Conservation (phyloP, 2,888 invertebrate genomes). For the Hetaerina titia region DNA sequence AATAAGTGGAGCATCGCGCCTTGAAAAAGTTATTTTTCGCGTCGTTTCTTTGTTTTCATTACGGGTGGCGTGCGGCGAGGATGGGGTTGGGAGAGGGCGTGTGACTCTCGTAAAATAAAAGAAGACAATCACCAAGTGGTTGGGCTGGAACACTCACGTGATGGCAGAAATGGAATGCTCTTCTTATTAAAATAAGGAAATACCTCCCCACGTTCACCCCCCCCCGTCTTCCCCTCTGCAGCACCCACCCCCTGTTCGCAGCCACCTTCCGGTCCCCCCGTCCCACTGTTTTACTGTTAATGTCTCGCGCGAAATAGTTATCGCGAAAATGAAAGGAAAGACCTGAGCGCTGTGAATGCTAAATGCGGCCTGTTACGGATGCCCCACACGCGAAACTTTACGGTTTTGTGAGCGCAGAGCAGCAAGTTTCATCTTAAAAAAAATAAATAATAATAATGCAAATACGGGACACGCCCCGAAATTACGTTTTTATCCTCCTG, state of each 20-base stretch:
- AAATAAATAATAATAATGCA: not conserved
- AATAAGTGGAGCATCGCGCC: not conserved
- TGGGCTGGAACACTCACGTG: not conserved
- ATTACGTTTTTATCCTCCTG: not conserved
- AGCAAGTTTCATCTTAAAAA: slow-evolving; percentile 3
- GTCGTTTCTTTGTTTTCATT: not conserved
- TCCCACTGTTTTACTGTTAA: not conserved
- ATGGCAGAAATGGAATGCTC: not conserved
- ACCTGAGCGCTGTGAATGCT: not conserved
- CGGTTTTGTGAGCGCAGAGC: not conserved
- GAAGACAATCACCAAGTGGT: not conserved
- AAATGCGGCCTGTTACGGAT: not conserved
- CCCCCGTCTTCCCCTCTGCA: not conserved
- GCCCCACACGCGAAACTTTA: not conserved
- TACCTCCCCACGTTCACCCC: not conserved
- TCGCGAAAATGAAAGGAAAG: not conserved
- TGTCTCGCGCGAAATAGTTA: not conserved
- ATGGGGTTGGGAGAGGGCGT: not conserved
- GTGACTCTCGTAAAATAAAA: not conserved
- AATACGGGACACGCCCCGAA: not conserved
- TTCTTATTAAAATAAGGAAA: slow-evolving; percentile 6
- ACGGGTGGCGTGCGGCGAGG: not conserved
- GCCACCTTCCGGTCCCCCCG: not conserved
- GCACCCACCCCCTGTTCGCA: no score
- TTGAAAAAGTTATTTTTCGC: slow-evolving; percentile 12